Evolutionary conservation across 1,140 invertebrate species (phyloP), one percentile per base, ranked within the genome.

Genomic region (Drosophila auraria): DNA sequence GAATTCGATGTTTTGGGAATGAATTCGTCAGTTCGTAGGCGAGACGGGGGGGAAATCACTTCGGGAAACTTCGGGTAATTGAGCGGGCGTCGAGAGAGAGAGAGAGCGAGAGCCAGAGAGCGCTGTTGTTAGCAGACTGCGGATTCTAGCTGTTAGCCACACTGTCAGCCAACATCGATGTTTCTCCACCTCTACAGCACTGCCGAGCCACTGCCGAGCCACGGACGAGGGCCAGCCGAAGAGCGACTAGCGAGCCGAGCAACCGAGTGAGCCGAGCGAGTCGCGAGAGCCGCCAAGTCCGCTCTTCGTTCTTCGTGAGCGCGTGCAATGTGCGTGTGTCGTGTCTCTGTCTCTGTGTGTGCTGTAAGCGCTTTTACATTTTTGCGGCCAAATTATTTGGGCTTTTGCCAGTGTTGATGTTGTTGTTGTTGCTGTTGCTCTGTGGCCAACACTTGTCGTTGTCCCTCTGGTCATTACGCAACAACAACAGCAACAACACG

Each of bases 381-480:
- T 87, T 54, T 71, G 81, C 59, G 72, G 63, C 73, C 69, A 33
- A 71, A 60, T 49, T 71, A 20, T 74, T 40, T 36, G 33, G 30
- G n/a, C 47, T 69, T 50, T 49, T 51, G 47, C 12, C 66, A 23
- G 20, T 36, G 27, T 57, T 66, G 51, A 20, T 60, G 14, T 53
- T 42, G 36, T 40, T 63, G n/a, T 42, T 62, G 11, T 38, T 40
- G 23, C 12, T 63, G 49, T 33, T 54, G 40, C 33, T 69, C n/a
- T 38, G 50, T 5, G 64, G 61, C 30, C 72, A 77, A 66, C 74
- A 77, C 74, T 77, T 77, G 74, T 77, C 74, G 73, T 38, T 51
- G 70, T 70, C 54, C 65, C 47, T 78, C 71, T 64, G 54, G 59
- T 17, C 83, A 87, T 87, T 83, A 87, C 83, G 83, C 83, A 87